A percentile compares a stretch with the other conserved stretches of the same genome.
phyloP scores from a whole-genome alignment of 2,113 vertebrate genomes.

The Henicopernis longicauda region DNA sequence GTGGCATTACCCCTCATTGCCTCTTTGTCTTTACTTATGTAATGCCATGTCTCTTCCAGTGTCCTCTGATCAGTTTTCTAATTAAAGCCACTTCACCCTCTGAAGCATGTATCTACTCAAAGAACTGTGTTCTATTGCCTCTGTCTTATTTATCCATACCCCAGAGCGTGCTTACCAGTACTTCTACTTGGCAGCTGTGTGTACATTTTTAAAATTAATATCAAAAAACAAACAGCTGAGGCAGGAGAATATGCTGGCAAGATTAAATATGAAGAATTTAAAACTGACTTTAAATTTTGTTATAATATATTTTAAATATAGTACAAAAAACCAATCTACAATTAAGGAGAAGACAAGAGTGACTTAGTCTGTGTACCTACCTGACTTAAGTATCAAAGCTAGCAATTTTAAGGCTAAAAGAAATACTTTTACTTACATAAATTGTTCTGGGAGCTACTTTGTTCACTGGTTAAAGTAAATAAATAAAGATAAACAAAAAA shows the following conservation, averaged over 20 bases:
- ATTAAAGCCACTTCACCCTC: neutral
- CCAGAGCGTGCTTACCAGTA: neutral
- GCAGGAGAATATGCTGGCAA: neutral
- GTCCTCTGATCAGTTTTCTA: neutral
- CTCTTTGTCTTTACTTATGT: neutral
- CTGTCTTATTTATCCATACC: neutral
- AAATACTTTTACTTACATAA: neutral
- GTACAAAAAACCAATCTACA: neutral
- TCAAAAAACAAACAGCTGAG: neutral
- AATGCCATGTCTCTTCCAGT: neutral
- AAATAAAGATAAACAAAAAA: neutral
- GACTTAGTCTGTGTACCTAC: neutral
- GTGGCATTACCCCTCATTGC: neutral
- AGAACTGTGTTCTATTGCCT: neutral
- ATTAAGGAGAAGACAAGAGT: neutral
- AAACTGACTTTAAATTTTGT: neutral
- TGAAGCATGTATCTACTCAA: neutral
- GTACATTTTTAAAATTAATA: constrained; percentile 3
- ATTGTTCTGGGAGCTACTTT: neutral
- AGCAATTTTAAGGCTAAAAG: neutral
- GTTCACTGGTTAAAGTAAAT: neutral
- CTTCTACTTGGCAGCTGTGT: neutral
- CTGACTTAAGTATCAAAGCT: neutral
- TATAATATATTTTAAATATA: neutral
- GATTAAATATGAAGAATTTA: neutral